Evolutionary conservation across 2,888 invertebrate species (phyloP), one percentile per base, ranked within the genome.

Genomic region (Sturmia bella): DNA sequence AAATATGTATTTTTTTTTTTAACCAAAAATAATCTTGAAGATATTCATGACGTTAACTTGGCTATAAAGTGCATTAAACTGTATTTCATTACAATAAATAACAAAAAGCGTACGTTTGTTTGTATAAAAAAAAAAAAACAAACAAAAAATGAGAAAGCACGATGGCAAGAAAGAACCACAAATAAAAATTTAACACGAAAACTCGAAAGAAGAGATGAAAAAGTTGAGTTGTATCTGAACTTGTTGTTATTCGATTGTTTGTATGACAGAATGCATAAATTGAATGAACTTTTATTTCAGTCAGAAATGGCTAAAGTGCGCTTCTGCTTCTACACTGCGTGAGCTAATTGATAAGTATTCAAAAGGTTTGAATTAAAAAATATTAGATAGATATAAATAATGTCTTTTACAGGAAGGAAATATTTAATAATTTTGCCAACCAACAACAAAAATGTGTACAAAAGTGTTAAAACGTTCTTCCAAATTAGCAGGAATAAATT

Each of bases 61-160:
- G 78, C 78, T 17, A 45, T 43, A 72, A 78, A 73, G 72, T 66
- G 66, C 78, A 79, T 73, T 79, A 68, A 59, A 73, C 66, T 59
- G 43, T 32, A 54, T 69, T 76, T 69, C 27, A 69, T 61, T 61
- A n/a, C 19, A 61, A 12, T 61, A 69, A 76, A 59, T 39, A 41
- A 64, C 41, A 45, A n/a, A 63, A 21, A 32, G 32, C 27, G 27
- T 7, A 32, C 9, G 32, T 32, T 32, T 32, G 32, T 32, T 6
- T 32, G 7, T 6, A 27, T 6, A 32, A 32, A 66, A n/a, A 21
- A 43, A 19, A n/a, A 32, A 68, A 45, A 61, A 41, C 1, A n/a
- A 52, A 15, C 24, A 13, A n/a, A 37, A 48, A 9, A 50, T 19
- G 37, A 32, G 39, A 48, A 50, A 41, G 5, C n/a, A 41, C 15